Percentiles rank a stretch among this genome's conserved stretches.
Conservation (phyloP, 2,888 invertebrate genomes). For the Merodon equestris region DNA sequence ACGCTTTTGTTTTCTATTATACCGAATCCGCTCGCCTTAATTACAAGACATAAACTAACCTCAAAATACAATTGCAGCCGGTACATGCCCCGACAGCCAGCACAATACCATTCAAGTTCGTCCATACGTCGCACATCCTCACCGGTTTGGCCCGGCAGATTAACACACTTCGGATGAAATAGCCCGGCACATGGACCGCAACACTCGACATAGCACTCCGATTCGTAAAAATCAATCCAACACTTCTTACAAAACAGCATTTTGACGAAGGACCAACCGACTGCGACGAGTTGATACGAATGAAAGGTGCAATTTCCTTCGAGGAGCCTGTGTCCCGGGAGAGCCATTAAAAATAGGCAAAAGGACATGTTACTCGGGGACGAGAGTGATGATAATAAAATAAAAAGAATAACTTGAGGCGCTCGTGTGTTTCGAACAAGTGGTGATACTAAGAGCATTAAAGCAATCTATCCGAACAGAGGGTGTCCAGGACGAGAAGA, state of each 20-base stretch:
- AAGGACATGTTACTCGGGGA: constrained; percentile 29
- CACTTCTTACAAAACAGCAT: constrained; percentile 77
- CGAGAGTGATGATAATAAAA: constrained; percentile 52
- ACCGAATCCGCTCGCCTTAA: constrained; percentile 8
- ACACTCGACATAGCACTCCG: constrained; percentile 73
- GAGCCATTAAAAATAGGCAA: constrained; percentile 69
- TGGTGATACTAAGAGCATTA: constrained; percentile 55
- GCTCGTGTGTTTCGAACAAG: constrained; percentile 39
- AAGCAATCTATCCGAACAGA: constrained; percentile 48
- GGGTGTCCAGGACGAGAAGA: constrained; percentile 20
- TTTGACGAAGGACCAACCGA: constrained; percentile 47
- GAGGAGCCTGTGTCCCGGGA: constrained; percentile 55
- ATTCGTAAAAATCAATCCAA: constrained; percentile 76
- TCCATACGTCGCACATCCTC: constrained; percentile 69
- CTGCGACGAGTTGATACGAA: constrained; percentile 11
- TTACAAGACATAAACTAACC: constrained; percentile 71
- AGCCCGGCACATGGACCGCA: constrained; percentile 75
- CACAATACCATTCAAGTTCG: constrained; percentile 77
- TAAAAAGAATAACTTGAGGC: constrained; percentile 64
- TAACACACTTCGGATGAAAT: constrained; percentile 75
- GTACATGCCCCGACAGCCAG: constrained; percentile 76
- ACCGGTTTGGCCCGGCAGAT: constrained; percentile 70
- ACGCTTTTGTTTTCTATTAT: constrained; percentile 3
- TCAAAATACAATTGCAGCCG: constrained; percentile 77
- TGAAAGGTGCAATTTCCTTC: constrained; percentile 45